Conservation (phyloP, 37 sponge, comb jelly and placozoan species). For the Crambe crambe region DNA sequence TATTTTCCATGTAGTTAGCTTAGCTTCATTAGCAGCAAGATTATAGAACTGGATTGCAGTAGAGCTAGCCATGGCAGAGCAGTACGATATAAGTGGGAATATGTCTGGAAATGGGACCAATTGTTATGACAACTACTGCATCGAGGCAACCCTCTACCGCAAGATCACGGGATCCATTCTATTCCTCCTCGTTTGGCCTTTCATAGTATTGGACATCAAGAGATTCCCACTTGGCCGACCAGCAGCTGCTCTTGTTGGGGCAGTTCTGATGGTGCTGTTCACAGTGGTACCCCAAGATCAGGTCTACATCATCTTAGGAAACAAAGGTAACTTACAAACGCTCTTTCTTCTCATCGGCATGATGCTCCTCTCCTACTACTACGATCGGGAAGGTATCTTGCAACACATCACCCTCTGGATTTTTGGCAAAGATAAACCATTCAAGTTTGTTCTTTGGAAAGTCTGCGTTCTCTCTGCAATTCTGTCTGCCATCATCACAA, state of each 20-base stretch:
- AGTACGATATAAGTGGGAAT: no score
- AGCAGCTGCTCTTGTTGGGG: slow-evolving; percentile 74
- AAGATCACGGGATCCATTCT: slow-evolving; percentile 67
- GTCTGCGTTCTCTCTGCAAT: slow-evolving; percentile 71
- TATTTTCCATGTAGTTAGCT: no score
- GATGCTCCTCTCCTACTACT: slow-evolving; percentile 86
- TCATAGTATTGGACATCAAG: slow-evolving; percentile 81
- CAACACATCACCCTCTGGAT: slow-evolving; percentile 54
- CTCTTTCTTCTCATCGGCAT: slow-evolving; percentile 82
- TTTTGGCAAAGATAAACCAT: slow-evolving; percentile 56
- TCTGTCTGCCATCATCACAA: slow-evolving; percentile 85
- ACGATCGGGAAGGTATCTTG: slow-evolving; percentile 79
- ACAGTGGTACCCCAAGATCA: slow-evolving; percentile 63
- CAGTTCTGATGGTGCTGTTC: slow-evolving; percentile 73
- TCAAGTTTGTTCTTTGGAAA: slow-evolving; percentile 71
- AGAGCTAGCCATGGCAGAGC: no score
- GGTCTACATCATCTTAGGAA: slow-evolving; percentile 58
- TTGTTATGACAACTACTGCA: slow-evolving; percentile 3
- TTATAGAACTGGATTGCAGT: no score
- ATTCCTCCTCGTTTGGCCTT: slow-evolving; percentile 80
- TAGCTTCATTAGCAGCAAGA: no score
- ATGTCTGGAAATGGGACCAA: not conserved
- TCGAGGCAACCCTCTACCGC: slow-evolving; percentile 31
- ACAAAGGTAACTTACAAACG: slow-evolving; percentile 64
- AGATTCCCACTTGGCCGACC: slow-evolving; percentile 78